phyloP scores from a whole-genome alignment of 1,140 invertebrate genomes.

The Campoletis sonorensis region DNA sequence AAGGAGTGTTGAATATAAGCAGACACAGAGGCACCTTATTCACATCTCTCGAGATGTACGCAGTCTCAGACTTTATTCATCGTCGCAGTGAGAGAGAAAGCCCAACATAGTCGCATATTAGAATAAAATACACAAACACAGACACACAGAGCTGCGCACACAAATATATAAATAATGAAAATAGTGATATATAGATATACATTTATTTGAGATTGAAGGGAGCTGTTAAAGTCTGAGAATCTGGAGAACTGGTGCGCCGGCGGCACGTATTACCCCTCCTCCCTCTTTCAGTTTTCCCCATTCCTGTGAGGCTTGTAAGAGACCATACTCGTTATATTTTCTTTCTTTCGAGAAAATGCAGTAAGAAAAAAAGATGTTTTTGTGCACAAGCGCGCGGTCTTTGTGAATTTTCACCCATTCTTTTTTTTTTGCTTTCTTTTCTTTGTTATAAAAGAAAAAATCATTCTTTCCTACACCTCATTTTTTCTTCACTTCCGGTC shows the following conservation, averaged over 20 bases:
- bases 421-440: not conserved
- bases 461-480: not conserved
- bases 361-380: slow-evolving; percentile 4
- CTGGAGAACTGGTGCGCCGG: not conserved
- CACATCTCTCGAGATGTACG: not conserved
- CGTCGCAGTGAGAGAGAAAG: not conserved
- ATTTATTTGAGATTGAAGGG: not conserved
- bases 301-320: not conserved
- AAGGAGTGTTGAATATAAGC: not conserved
- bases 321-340: slow-evolving; percentile 15
- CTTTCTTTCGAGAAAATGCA: not conserved
- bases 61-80: not conserved
- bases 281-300: not conserved
- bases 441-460: not conserved
- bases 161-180: too few relatives aligned
- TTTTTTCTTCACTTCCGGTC: not conserved
- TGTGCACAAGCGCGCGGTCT: not conserved
- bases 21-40: not conserved
- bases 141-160: not conserved
- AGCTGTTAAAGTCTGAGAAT: not conserved
- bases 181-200: not conserved
- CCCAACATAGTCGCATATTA: not conserved
- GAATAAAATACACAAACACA: not conserved
- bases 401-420: not conserved
- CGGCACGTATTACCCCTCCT: not conserved